Conservation (phyloP, 2,113 vertebrate genomes). For the Tenrec ecaudatus region DNA sequence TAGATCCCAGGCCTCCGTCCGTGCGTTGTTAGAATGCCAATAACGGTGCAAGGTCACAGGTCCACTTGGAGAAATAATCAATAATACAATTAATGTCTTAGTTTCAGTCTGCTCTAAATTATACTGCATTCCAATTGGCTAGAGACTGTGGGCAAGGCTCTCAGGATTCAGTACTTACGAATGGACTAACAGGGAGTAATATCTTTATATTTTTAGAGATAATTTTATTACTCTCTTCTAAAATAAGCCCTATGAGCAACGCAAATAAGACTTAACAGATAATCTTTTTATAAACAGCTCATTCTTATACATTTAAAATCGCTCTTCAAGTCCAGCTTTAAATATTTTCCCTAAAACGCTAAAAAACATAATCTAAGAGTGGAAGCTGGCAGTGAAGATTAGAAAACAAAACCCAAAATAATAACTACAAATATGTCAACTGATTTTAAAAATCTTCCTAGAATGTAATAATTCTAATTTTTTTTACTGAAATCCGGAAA, state of each 20-base stretch:
- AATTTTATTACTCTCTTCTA: slow-evolving; percentile 53
- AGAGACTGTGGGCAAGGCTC: not conserved
- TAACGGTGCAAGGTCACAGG: slow-evolving; percentile 11
- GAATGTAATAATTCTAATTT: not conserved
- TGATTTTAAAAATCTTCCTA: not conserved
- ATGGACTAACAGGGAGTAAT: slow-evolving; percentile 14
- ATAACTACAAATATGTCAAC: not conserved
- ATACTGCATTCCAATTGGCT: not conserved
- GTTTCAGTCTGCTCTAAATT: slow-evolving; percentile 41
- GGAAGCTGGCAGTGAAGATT: not conserved
- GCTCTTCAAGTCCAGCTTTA: slow-evolving; percentile 39
- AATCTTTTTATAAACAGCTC: slow-evolving; percentile 25
- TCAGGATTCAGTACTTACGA: not conserved
- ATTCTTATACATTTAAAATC: slow-evolving; percentile 24
- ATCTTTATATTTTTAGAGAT: slow-evolving; percentile 45
- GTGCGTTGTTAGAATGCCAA: not conserved
- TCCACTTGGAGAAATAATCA: slow-evolving; percentile 42
- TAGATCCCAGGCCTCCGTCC: not conserved
- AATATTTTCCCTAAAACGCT: slow-evolving; percentile 48
- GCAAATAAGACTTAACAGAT: slow-evolving; percentile 21
- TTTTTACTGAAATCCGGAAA: too few species aligned
- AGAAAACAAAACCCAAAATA: not conserved
- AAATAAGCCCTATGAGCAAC: slow-evolving; percentile 35
- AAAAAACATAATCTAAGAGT: slow-evolving; percentile 31
- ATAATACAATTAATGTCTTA: slow-evolving; percentile 43